phyloP scores from a whole-genome alignment of 2,888 invertebrate genomes.

The Deilephila porcellus region DNA sequence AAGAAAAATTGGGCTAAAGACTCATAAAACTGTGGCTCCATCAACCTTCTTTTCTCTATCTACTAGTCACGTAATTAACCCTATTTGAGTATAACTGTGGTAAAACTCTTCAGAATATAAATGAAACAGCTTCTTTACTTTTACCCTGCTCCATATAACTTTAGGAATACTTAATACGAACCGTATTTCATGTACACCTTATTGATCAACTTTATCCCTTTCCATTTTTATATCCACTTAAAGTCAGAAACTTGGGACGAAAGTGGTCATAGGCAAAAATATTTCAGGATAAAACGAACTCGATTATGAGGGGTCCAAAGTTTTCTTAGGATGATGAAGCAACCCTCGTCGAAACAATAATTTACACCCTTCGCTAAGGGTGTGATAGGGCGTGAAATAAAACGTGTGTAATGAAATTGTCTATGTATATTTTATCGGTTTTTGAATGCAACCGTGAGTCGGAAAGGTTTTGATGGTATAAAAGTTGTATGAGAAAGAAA shows the following conservation, averaged over 20 bases:
- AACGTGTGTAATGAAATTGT: slow-evolving; percentile 25
- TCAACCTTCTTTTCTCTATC: no score
- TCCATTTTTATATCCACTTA: background rate
- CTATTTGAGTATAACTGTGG: no score
- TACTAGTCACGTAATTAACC: no score
- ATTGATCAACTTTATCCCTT: background rate
- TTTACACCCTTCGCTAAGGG: slow-evolving; percentile 18
- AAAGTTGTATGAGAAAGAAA: no score
- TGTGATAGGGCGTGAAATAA: background rate
- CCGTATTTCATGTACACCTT: background rate
- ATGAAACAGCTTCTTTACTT: background rate
- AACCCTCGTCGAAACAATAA: slow-evolving; percentile 17
- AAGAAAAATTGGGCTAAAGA: no score
- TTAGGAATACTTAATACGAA: background rate
- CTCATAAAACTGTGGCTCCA: no score
- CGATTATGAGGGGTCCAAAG: slow-evolving; percentile 11
- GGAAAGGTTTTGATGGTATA: background rate
- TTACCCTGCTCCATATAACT: background rate
- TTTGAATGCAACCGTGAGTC: background rate
- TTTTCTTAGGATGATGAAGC: slow-evolving; percentile 25
- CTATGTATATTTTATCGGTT: slow-evolving; percentile 7
- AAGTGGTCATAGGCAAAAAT: background rate
- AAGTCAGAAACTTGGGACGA: background rate
- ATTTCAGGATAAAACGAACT: slow-evolving; percentile 7
- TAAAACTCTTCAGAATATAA: no score